Conservation (phyloP, 2,797 vertebrate species). For the Prionace glauca region DNA sequence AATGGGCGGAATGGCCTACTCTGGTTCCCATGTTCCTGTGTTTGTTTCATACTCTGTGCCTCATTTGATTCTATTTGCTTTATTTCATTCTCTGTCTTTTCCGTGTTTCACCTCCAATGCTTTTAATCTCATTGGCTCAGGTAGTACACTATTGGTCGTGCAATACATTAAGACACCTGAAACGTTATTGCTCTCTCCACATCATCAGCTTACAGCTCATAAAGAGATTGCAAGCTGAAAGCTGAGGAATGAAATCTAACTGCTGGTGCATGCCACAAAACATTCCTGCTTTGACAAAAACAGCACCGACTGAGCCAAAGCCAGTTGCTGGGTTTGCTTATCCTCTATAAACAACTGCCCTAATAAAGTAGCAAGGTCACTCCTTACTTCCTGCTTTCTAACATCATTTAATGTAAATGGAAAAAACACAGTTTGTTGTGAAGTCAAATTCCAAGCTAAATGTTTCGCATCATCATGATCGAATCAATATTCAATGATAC, state of each 20-base stretch:
- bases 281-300: neutral
- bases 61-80: neutral
- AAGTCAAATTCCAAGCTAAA: neutral
- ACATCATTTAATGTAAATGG: neutral
- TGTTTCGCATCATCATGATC: neutral
- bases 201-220: neutral
- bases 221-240: neutral
- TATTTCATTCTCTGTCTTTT: neutral
- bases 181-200: neutral
- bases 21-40: too few species aligned
- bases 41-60: neutral
- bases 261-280: neutral
- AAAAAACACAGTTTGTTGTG: neutral
- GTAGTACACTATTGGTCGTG: neutral
- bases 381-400: neutral
- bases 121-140: neutral
- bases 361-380: neutral
- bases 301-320: neutral
- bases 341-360: neutral
- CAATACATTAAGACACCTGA: neutral
- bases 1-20: too few species aligned
- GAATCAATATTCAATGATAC: neutral
- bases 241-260: neutral
- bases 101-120: neutral
- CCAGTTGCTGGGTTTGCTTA: neutral